These are phyloP conservation scores for Dendrolimus kikuchii DNA, from an alignment of 1,140 invertebrate genomes.

Conservation along the genomic window DNA sequence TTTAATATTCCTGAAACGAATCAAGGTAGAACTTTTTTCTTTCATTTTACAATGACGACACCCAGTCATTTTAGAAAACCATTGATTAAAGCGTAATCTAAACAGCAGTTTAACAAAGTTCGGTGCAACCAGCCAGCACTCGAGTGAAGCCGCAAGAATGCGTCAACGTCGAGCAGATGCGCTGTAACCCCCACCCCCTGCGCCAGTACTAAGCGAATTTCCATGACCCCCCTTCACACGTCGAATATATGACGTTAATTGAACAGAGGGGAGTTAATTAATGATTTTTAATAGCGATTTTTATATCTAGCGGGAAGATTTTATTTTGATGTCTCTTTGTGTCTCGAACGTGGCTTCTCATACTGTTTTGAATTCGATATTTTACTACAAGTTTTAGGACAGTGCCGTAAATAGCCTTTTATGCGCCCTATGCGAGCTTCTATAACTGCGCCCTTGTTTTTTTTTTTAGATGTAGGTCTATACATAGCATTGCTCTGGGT, in stretches of 20 bases:
- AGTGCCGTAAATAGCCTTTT: no score
- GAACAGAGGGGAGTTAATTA: constrained; percentile 5
- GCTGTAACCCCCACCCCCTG: constrained; percentile 23
- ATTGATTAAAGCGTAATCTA: constrained; percentile 6
- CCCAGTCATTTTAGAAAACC: neutral
- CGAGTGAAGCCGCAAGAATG: constrained; percentile 63
- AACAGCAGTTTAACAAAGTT: constrained; percentile 8
- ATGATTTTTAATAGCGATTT: constrained; percentile 5
- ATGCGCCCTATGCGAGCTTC: no score
- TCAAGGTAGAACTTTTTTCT: no score
- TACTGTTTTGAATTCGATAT: no score
- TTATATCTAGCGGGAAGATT: neutral
- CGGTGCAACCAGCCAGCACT: constrained; percentile 25
- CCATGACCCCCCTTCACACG: constrained; percentile 10
- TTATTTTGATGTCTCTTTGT: no score
- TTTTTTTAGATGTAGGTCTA: no score
- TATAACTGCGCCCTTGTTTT: no score
- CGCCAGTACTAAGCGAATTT: constrained; percentile 26
- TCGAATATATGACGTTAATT: constrained; percentile 5
- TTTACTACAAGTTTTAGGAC: no score
- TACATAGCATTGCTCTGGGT: no score
- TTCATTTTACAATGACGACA: no score
- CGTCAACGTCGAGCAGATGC: constrained; percentile 59
- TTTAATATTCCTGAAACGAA: no score
- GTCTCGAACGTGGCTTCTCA: no score